A percentile compares a stretch with the other conserved stretches of the same genome.
Evolutionary conservation across 2,888 invertebrate genomes (phyloP).

Genomic region (Spodoptera picta): DNA sequence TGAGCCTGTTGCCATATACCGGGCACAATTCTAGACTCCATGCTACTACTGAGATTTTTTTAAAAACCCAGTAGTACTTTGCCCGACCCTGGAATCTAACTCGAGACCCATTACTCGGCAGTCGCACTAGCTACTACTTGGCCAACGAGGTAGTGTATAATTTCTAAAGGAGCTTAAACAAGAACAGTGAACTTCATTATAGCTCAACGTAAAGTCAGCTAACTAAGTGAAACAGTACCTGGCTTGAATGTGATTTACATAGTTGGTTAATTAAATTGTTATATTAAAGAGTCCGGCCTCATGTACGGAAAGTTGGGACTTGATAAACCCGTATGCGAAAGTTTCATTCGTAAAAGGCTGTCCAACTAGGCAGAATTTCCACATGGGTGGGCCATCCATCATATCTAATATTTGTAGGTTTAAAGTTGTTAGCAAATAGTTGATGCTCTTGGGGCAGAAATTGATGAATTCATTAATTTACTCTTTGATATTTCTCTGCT

Average conservation of each 20-base stretch:
- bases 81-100: no score
- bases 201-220: constrained; percentile 31
- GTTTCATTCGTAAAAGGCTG: constrained; percentile 19
- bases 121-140: no score
- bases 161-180: constrained; percentile 43
- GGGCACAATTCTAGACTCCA: no score
- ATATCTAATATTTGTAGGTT: constrained; percentile 31
- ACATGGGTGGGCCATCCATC: constrained; percentile 31
- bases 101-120: no score
- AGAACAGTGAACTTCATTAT: constrained; percentile 43
- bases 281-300: constrained; percentile 30
- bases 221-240: constrained; percentile 45
- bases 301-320: constrained; percentile 19
- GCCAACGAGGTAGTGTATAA: constrained; percentile 33
- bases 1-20: no score
- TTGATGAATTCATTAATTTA: constrained; percentile 21
- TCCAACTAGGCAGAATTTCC: constrained; percentile 29
- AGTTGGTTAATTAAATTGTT: constrained; percentile 51
- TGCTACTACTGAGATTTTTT: no score
- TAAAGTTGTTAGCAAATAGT: constrained; percentile 33
- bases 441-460: constrained; percentile 5
- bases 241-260: constrained; percentile 43
- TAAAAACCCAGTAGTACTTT: no score
- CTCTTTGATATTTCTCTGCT: neutral
- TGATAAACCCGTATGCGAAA: constrained; percentile 19